Evolutionary conservation across 2,888 invertebrate species (phyloP).

Genomic region (Drosophila merina): DNA sequence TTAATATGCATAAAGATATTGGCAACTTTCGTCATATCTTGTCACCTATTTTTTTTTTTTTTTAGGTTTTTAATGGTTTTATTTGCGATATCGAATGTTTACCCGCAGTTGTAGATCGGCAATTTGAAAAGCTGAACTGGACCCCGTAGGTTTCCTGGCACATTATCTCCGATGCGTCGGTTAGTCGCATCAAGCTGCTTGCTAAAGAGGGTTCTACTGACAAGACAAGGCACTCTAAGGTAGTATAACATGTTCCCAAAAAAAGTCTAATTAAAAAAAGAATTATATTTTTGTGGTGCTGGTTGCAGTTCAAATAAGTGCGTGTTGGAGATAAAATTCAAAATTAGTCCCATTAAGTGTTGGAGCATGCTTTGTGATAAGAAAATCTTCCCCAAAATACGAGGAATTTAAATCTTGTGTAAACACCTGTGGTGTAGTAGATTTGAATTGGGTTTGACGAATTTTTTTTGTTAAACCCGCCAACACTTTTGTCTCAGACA

Average conservation of each 20-base stretch:
- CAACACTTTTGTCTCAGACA: slow-evolving; percentile 11
- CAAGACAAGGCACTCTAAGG: neutral
- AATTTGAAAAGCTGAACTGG: neutral
- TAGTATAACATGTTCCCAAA: neutral
- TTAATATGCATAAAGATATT: neutral
- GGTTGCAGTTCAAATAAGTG: slow-evolving; percentile 30
- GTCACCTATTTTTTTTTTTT: neutral
- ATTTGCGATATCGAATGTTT: neutral
- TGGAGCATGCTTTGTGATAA: slow-evolving; percentile 1
- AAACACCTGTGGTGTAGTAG: slow-evolving; percentile 17
- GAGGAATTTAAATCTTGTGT: slow-evolving; percentile 8
- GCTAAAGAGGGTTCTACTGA: slow-evolving; percentile 24
- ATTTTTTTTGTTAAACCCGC: neutral
- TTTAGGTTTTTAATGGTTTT: too few species aligned
- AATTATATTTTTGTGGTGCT: slow-evolving; percentile 19
- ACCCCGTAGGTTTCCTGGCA: slow-evolving; percentile 51
- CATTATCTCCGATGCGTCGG: slow-evolving; percentile 51
- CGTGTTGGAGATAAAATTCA: slow-evolving; percentile 11
- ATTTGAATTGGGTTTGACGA: slow-evolving; percentile 12
- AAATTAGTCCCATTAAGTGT: slow-evolving; percentile 10
- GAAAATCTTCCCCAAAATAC: neutral
- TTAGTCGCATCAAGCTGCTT: slow-evolving; percentile 56
- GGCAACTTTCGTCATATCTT: neutral
- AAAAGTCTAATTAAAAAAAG: neutral
- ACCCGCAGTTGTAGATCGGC: neutral